Conservation (phyloP, 2,888 invertebrate species). For the Malthinus flaveolus region DNA sequence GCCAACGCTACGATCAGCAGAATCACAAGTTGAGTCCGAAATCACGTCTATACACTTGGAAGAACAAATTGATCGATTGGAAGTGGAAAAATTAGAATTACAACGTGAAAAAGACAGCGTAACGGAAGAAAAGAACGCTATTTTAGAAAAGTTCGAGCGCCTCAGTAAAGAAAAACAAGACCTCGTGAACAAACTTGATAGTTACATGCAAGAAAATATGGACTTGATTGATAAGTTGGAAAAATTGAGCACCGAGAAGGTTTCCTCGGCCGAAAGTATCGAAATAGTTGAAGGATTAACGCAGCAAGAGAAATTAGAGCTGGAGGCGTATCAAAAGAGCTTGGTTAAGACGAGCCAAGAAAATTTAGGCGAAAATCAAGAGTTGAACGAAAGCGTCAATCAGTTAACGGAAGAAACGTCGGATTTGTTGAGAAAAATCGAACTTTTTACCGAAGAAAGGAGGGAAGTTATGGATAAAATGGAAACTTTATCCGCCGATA, state of each 20-base stretch:
- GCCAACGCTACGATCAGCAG: conserved; percentile 59
- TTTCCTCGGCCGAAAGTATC: conserved; percentile 75
- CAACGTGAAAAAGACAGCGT: conserved; percentile 58
- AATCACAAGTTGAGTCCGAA: conserved; percentile 74
- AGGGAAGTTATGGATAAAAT: conserved; percentile 72
- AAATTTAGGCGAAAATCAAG: conserved; percentile 46
- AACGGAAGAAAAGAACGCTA: conserved; percentile 59
- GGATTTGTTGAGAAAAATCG: conserved; percentile 69
- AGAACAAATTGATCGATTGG: conserved; percentile 68
- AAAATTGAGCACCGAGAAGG: conserved; percentile 71
- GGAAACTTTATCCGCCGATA: conserved; percentile 64
- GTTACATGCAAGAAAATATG: conserved; percentile 72
- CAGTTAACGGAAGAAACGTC: conserved; percentile 66
- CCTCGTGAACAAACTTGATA: conserved; percentile 64
- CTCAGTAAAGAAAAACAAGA: conserved; percentile 65
- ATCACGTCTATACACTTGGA: conserved; percentile 78
- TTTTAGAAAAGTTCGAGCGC: conserved; percentile 60
- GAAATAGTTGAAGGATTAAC: conserved; percentile 74
- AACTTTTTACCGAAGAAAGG: conserved; percentile 69
- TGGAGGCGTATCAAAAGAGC: conserved; percentile 68
- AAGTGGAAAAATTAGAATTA: conserved; percentile 57
- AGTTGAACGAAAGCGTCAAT: conserved; percentile 60
- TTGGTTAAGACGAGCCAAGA: conserved; percentile 43
- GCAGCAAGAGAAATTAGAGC: conserved; percentile 70
- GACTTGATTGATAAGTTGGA: conserved; percentile 73